These are phyloP conservation scores for Myopa testacea DNA, from an alignment of 2,888 invertebrate species.

Conservation along the genomic window DNA sequence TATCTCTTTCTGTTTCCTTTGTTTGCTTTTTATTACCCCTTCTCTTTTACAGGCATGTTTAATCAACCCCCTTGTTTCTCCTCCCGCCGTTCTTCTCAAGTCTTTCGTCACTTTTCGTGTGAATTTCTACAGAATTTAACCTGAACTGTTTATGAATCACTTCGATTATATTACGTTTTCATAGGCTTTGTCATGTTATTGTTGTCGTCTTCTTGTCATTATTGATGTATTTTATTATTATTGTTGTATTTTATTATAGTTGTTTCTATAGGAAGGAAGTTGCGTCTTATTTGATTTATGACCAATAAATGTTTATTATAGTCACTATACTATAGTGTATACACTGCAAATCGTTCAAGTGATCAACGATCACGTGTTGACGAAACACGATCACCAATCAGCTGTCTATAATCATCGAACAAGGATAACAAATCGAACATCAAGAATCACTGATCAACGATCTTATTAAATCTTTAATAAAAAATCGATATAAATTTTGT, in stretches of 20 bases:
- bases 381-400: no score
- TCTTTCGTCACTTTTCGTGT: neutral
- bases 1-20: neutral
- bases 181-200: constrained; percentile 16
- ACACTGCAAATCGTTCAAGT: no score
- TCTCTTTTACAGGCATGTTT: neutral
- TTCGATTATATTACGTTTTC: constrained; percentile 9
- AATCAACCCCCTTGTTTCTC: no score
- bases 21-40: neutral
- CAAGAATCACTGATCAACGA: no score
- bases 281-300: neutral
- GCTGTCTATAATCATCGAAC: no score
- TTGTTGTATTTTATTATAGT: neutral
- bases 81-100: neutral
- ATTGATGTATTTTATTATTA: neutral
- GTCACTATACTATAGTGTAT: neutral
- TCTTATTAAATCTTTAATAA: no score
- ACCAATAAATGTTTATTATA: constrained; percentile 11
- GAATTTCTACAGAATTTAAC: constrained; percentile 5
- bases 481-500: no score
- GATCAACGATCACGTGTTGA: no score
- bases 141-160: constrained; percentile 32
- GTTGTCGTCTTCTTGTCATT: neutral
- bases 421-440: no score
- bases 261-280: neutral